Evolutionary conservation across 2,113 vertebrate genomes (phyloP).

Genomic region (Ceyx melanurus): DNA sequence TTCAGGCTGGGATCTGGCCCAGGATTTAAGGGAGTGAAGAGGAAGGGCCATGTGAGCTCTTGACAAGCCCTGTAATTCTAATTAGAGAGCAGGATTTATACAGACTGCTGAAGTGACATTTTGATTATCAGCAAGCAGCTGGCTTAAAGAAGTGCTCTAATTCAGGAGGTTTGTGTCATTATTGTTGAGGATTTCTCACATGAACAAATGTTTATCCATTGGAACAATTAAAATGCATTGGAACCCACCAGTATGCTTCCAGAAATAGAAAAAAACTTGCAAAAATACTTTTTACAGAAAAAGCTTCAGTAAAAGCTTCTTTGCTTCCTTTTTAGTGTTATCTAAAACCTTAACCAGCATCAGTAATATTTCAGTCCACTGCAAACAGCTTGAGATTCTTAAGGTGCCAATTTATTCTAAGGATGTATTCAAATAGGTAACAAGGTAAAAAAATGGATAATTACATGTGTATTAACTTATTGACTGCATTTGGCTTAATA

Average conservation of each 20-base stretch:
- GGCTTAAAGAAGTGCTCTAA: constrained; percentile 9
- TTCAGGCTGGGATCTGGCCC: not conserved
- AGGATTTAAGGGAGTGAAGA: not conserved
- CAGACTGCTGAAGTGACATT: constrained; percentile 11
- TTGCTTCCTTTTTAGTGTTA: not conserved
- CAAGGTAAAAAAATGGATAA: not conserved
- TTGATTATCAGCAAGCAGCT: constrained; percentile 52
- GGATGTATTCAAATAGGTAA: not conserved
- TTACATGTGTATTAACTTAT: not conserved
- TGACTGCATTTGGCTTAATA: too few species aligned
- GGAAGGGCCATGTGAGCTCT: not conserved
- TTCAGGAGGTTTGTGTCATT: not conserved
- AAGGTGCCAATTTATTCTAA: not conserved
- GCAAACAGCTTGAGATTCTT: not conserved
- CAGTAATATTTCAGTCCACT: not conserved
- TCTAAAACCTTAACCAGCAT: not conserved
- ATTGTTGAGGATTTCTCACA: not conserved
- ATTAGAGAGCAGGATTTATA: constrained; percentile 22
- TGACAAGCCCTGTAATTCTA: constrained; percentile 25
- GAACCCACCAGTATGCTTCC: not conserved
- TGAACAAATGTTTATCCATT: not conserved
- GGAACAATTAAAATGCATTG: not conserved
- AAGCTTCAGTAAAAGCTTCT: not conserved
- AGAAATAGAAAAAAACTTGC: not conserved
- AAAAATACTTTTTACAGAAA: not conserved